Base-by-base conservation (phyloP, 2,113 vertebrate species). In the Myocastor coypus region DNA sequence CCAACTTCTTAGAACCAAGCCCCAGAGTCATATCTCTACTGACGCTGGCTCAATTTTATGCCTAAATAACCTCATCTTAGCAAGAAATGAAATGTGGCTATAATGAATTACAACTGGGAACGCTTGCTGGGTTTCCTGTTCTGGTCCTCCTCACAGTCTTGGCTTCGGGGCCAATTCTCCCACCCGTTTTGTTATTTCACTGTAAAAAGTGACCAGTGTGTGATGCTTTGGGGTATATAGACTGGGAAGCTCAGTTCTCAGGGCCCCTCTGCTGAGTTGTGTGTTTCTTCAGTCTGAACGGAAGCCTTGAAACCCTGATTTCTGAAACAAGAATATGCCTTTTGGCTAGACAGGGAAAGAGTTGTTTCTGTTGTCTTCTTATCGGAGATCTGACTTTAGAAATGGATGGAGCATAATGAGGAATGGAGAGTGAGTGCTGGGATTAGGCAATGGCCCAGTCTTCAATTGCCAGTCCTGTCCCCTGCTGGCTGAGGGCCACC, bases 321-420 rank as follows among this genome's bases (percentile, higher is more conserved):
- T 90, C 85, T 90, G 42, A 89, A 87, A 37, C 3, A 30, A 69
- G 12, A 19, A 20, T 42, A 3, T 24, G 1, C 20, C 12, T 93
- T 42, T 93, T 55, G 30, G 32, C 24, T 28, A 2, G 9, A 42
- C 26, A 13, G 55, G 46, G 61, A 66, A 90, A 32, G 20, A 55
- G 32, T n/a, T 63, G 42, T 84, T 50, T 80, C 71, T 8, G 0
- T 52, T 37, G 28, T 3, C 42, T 34, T 82, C 37, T 81, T 42
- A 26, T 30, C 20, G 19, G 1, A 17, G n/a, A 57, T 71, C 57
- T 88, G 64, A 85, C 40, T 92, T 75, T 77, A 84, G 64, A 52
- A 88, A n/a, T 14, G 42, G 37, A 77, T 5, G 6, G 14, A 5
- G 5, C 10, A 7, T 11, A 10, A 22, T 0, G 1, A 77, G n/a